Conservation (phyloP, 2,113 vertebrate genomes). For the Eidolon helvum region DNA sequence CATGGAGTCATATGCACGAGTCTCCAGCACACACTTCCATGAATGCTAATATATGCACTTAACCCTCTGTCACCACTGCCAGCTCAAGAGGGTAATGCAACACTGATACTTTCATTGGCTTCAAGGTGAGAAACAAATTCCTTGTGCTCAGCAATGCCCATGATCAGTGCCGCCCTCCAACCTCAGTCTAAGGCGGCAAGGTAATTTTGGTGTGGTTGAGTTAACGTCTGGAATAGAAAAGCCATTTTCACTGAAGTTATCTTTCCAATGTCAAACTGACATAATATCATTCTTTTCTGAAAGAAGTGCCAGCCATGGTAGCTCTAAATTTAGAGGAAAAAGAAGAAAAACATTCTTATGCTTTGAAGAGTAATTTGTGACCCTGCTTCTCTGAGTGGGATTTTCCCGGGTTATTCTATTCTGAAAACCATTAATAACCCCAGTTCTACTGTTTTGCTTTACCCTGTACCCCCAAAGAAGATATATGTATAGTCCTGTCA, state of each 20-base stretch:
- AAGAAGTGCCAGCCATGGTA: neutral
- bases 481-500: neutral
- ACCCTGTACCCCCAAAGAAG: neutral
- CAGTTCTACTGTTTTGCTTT: neutral
- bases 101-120: neutral
- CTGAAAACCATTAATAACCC: neutral
- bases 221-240: neutral
- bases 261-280: slow-evolving; percentile 19
- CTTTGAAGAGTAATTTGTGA: slow-evolving; percentile 5
- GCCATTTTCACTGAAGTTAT: neutral
- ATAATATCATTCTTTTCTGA: neutral
- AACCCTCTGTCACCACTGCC: neutral
- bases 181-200: neutral
- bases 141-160: neutral
- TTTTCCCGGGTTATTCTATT: neutral
- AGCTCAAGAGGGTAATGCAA: neutral
- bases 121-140: neutral
- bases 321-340: slow-evolving; percentile 22
- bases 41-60: neutral
- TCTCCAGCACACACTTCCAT: neutral
- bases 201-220: neutral
- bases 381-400: neutral
- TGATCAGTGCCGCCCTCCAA: neutral
- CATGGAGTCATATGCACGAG: rapidly evolving
- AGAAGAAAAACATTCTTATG: neutral